Evolutionary conservation across 2,797 vertebrate species (phyloP).

Genomic region (Mormyrus hasselquistii): DNA sequence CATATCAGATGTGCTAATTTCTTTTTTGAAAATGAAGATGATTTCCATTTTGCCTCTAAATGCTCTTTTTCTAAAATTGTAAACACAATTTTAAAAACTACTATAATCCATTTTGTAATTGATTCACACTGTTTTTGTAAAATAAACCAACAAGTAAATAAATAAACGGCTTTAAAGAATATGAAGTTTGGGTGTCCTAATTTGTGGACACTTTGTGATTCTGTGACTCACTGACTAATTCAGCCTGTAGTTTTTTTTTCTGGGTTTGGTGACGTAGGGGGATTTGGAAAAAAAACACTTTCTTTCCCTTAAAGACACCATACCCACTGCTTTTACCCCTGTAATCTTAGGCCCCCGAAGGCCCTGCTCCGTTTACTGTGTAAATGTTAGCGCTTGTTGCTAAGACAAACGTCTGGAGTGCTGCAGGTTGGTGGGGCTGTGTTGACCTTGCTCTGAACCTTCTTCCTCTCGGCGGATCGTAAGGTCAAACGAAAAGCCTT

Average conservation of each 20-base stretch:
- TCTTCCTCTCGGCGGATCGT: background rate
- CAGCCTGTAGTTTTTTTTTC: background rate
- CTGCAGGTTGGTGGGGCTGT: background rate
- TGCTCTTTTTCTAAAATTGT: too few species aligned
- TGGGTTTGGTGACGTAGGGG: background rate
- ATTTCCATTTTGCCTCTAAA: background rate
- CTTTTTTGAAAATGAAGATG: background rate
- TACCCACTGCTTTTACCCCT: background rate
- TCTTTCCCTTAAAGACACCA: background rate
- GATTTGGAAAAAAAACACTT: background rate
- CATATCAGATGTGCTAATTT: background rate
- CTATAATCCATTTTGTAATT: background rate
- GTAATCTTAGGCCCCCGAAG: background rate
- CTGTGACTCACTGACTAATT: background rate
- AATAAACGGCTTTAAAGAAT: background rate
- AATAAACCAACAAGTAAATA: background rate
- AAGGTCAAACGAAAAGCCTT: background rate
- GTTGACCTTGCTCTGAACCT: background rate
- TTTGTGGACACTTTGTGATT: background rate
- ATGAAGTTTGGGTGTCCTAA: background rate
- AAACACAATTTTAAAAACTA: background rate
- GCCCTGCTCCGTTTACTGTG: background rate
- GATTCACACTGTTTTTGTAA: background rate
- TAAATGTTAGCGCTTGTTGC: conserved; percentile 1
- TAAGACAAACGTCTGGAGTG: background rate